Base-by-base conservation (phyloP, 2,888 invertebrate genomes). In the Clusia tigrina region DNA sequence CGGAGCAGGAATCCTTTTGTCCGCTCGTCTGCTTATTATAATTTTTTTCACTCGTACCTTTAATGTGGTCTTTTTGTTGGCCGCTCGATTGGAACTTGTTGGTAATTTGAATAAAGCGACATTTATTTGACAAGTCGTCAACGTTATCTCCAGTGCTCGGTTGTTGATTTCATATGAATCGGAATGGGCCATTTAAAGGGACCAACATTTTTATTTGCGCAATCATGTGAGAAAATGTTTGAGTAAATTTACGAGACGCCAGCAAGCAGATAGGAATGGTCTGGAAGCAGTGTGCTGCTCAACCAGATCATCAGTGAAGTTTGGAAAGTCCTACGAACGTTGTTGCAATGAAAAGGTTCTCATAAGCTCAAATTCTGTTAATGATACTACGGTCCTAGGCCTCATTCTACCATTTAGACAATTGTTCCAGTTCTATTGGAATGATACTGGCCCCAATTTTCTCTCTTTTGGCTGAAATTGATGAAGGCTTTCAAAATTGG, bases 81-180 rank as follows among this genome's bases (percentile, higher is more conserved):
- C 24, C 51, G 55, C 25, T 51, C 25, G 58, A 56, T 55, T 51
- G 46, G 48, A 46, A 38, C 58, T 53, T 20, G 32, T 58, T 67
- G 70, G 78, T 77, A 78, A 77, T 78, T 73, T 75, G 78, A 78
- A 78, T 78, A 78, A 76, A 78, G 77, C 78, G 78, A 78, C 77
- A 75, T 76, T 77, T 76, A 76, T 78, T 78, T 78, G 78, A 78
- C 78, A 73, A 69, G 62, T 72, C 75, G 74, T 76, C 78, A 77
- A 74, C 68, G 72, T 68, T 54, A 26, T n/a, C n/a, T 24, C 24
- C 26, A n/a, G n/a, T 65, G 70, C 15, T 38, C 42, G 10, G 42
- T n/a, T n/a, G 66, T 71, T 71, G 72, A 73, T 76, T 76, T 76
- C 78, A 69, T 67, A 69, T 73, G 76, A 76, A 76, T 68, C 64